Conservation (phyloP, 2,888 invertebrate species). For the Eupithecia exiguata region DNA sequence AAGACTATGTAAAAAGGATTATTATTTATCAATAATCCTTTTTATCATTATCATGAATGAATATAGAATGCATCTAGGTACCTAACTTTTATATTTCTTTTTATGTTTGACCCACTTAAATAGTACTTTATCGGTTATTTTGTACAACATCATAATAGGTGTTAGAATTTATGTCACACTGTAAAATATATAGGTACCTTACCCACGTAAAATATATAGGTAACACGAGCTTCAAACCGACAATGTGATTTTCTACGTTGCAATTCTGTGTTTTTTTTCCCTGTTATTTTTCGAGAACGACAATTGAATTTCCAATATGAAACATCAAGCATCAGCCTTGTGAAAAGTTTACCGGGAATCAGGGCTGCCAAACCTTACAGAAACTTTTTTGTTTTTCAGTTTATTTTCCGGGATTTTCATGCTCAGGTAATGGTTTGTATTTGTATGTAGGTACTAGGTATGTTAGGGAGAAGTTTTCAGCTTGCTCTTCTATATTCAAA, state of each 20-base stretch:
- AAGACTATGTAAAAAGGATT: too few relatives aligned
- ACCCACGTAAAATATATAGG: constrained; percentile 15
- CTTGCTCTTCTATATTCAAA: background rate
- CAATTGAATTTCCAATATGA: constrained; percentile 2
- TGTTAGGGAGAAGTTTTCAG: background rate
- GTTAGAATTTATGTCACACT: background rate
- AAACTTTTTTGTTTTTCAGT: background rate
- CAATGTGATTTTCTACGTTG: background rate
- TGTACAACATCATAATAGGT: background rate
- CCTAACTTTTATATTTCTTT: background rate
- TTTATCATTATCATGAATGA: background rate
- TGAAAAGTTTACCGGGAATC: background rate
- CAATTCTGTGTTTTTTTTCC: background rate
- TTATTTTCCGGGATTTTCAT: background rate
- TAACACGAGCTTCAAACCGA: background rate
- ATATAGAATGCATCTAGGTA: background rate
- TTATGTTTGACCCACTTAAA: background rate
- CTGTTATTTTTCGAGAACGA: background rate
- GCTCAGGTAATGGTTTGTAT: background rate
- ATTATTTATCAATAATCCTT: too few relatives aligned
- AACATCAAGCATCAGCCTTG: background rate
- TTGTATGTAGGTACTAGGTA: too few relatives aligned
- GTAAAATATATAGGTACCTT: constrained; percentile 15
- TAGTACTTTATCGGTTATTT: background rate
- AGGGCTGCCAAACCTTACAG: background rate